Conservation (phyloP, 2,797 vertebrate genomes). For the Jordanella pulchra region DNA sequence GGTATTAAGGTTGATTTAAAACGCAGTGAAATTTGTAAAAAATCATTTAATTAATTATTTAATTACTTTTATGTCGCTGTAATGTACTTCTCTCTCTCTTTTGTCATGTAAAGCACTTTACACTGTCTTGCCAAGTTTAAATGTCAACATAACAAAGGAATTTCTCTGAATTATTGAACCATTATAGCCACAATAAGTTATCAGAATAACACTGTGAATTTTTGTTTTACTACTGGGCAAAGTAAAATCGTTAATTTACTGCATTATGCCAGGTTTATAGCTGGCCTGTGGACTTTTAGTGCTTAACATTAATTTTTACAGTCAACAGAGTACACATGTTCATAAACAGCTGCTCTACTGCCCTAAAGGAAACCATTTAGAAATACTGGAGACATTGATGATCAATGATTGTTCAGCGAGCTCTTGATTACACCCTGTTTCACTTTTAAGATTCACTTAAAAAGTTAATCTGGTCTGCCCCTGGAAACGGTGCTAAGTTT, state of each 20-base stretch:
- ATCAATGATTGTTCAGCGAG: constrained; percentile 25
- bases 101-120: too few species aligned
- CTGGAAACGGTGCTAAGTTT: constrained; percentile 9
- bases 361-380: constrained; percentile 31
- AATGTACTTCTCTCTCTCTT: too few species aligned
- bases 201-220: neutral
- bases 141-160: neutral
- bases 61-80: too few species aligned
- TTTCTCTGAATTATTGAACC: neutral
- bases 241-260: neutral
- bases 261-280: neutral
- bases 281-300: constrained; percentile 34
- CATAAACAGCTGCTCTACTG: neutral
- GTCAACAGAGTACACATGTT: constrained; percentile 30
- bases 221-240: neutral
- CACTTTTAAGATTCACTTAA: constrained; percentile 24
- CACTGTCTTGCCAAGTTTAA: too few species aligned
- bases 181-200: neutral
- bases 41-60: too few species aligned
- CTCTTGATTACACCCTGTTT: constrained; percentile 42
- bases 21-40: neutral
- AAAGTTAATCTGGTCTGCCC: constrained; percentile 17
- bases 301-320: constrained; percentile 47
- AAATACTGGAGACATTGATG: constrained; percentile 29
- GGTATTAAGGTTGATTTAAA: neutral